These are phyloP conservation scores for Dasysyrphus albostriatus DNA, from an alignment of 2,888 invertebrate genomes.

Conservation along the genomic window DNA sequence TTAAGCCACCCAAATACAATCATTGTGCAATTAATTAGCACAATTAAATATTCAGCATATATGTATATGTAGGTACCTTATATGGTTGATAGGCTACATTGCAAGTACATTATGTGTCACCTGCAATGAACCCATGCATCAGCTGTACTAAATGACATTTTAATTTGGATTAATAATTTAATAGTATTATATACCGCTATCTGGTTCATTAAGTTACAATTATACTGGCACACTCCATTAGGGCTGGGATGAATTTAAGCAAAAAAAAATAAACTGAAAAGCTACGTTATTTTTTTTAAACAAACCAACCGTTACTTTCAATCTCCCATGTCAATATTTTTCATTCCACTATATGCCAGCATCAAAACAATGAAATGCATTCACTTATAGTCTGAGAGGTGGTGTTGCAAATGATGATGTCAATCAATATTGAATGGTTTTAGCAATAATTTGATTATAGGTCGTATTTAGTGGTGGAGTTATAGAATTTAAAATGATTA, in stretches of 20 bases:
- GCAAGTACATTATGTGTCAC: not conserved
- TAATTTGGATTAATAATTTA: constrained; percentile 70
- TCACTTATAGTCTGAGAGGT: not conserved
- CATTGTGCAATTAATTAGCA: constrained; percentile 62
- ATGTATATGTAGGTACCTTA: too few species aligned
- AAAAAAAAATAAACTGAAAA: not conserved
- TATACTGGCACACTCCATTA: constrained; percentile 20
- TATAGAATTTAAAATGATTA: too few species aligned
- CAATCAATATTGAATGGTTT: not conserved
- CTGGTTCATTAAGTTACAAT: constrained; percentile 61
- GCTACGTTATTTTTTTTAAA: not conserved
- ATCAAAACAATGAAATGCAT: not conserved
- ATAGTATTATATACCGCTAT: constrained; percentile 30
- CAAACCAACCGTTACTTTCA: constrained; percentile 3
- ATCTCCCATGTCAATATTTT: not conserved
- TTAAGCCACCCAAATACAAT: constrained; percentile 55
- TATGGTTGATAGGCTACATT: not conserved
- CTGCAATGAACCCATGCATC: not conserved
- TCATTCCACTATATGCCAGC: not conserved
- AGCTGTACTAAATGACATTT: constrained; percentile 44
- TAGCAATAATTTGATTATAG: too few species aligned
- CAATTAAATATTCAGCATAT: constrained; percentile 56
- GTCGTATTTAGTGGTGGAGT: too few species aligned
- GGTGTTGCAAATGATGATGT: not conserved
- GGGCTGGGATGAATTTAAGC: not conserved